These are phyloP conservation scores for Parochlus steinenii DNA, from an alignment of 2,888 invertebrate genomes.

Conservation along the genomic window DNA sequence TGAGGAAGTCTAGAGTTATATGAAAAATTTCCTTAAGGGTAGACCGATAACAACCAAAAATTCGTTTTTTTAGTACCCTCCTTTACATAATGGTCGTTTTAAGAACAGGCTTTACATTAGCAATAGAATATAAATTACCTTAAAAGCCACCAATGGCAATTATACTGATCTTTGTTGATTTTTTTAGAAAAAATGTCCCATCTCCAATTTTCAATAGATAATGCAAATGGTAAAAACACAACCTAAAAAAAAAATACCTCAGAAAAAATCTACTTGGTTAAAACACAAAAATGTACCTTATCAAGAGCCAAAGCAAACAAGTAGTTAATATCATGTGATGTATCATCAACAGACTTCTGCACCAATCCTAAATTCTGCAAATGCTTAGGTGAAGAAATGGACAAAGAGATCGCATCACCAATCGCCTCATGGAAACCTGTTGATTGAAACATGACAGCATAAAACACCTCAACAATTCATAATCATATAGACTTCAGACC, in stretches of 20 bases:
- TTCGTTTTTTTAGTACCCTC: too few species aligned
- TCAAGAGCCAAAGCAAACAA: slow-evolving; percentile 73
- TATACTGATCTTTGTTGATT: slow-evolving; percentile 58
- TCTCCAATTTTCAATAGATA: slow-evolving; percentile 71
- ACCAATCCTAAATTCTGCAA: slow-evolving; percentile 67
- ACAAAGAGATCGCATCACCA: slow-evolving; percentile 75
- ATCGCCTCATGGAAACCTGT: slow-evolving; percentile 84
- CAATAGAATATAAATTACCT: slow-evolving; percentile 34
- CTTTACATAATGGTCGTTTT: too few species aligned
- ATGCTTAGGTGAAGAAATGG: slow-evolving; percentile 70
- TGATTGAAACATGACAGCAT: slow-evolving; percentile 14
- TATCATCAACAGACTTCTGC: slow-evolving; percentile 63
- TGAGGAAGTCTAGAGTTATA: too few species aligned
- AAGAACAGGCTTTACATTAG: too few species aligned
- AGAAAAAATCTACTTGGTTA: too few species aligned
- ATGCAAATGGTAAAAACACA: slow-evolving; percentile 65
- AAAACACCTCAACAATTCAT: slow-evolving; percentile 14
- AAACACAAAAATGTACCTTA: slow-evolving; percentile 57
- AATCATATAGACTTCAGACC: slow-evolving; percentile 13
- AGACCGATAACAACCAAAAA: too few species aligned
- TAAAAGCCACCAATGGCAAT: slow-evolving; percentile 77
- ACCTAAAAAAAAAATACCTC: slow-evolving; percentile 19
- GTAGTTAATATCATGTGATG: slow-evolving; percentile 69
- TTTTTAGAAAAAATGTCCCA: slow-evolving; percentile 70
- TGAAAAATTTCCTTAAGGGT: too few species aligned